A percentile compares a stretch with the other conserved stretches of the same genome.
Evolutionary conservation across 2,797 vertebrate species (phyloP).

Genomic region (Cynodonichthys magdalenae): DNA sequence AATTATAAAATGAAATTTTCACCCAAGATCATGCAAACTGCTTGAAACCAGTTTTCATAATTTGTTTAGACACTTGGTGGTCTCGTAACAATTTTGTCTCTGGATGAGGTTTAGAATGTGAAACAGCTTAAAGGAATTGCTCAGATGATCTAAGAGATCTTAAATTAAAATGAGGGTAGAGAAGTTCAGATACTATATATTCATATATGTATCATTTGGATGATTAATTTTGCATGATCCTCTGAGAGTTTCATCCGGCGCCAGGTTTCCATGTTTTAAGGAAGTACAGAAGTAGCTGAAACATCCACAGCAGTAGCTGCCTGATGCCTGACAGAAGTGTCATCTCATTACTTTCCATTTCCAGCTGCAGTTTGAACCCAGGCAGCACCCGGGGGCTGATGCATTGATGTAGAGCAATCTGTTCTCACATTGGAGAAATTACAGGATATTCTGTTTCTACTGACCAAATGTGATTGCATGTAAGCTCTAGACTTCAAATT

Average conservation of each 20-base stretch:
- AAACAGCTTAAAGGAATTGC: too few relatives aligned
- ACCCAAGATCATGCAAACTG: background rate
- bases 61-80: background rate
- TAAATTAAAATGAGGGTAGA: too few relatives aligned
- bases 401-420: background rate
- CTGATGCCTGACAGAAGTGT: background rate
- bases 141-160: too few relatives aligned
- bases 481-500: background rate
- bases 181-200: too few relatives aligned
- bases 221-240: too few relatives aligned
- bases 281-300: background rate
- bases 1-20: background rate
- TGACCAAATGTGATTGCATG: background rate
- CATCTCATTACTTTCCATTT: background rate
- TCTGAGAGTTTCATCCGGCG: too few relatives aligned
- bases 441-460: background rate
- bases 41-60: background rate
- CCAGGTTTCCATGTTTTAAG: too few relatives aligned
- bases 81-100: background rate
- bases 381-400: slow-evolving; percentile 2
- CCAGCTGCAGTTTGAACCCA: background rate
- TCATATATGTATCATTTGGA: too few relatives aligned
- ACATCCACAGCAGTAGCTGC: background rate
- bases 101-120: background rate
- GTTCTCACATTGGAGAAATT: background rate